Evolutionary conservation across 2,113 vertebrate genomes (phyloP).

Genomic region (Paramormyrops kingsleyae): DNA sequence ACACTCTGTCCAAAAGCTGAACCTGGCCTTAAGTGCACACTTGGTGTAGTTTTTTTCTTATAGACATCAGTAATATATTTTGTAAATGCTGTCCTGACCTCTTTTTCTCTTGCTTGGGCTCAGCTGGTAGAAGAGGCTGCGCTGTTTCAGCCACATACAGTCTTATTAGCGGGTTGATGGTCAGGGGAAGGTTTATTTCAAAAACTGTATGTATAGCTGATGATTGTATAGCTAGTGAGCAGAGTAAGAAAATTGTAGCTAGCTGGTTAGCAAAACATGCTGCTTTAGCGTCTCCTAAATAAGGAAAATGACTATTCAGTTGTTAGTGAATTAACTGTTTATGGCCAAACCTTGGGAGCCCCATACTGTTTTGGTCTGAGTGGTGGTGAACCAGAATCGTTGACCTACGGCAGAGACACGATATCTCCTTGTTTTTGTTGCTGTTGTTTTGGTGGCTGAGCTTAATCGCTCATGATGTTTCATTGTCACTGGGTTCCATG

Average conservation of each 20-base stretch:
- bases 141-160: neutral
- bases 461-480: neutral
- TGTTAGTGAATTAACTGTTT: neutral
- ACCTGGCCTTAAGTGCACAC: neutral
- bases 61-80: neutral
- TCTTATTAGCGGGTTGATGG: neutral
- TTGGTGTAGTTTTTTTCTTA: neutral
- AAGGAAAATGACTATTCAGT: neutral
- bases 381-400: neutral
- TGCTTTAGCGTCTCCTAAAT: neutral
- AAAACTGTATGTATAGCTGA: neutral
- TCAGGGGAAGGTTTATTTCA: neutral
- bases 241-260: neutral
- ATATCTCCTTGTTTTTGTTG: neutral
- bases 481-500: neutral
- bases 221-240: neutral
- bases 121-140: neutral
- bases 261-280: neutral
- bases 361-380: neutral
- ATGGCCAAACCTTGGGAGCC: neutral
- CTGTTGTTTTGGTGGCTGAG: neutral
- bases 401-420: neutral
- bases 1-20: neutral
- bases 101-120: neutral
- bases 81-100: neutral